Evolutionary conservation across 2,797 vertebrate genomes (phyloP).

Genomic region (Phalanger gymnotis): DNA sequence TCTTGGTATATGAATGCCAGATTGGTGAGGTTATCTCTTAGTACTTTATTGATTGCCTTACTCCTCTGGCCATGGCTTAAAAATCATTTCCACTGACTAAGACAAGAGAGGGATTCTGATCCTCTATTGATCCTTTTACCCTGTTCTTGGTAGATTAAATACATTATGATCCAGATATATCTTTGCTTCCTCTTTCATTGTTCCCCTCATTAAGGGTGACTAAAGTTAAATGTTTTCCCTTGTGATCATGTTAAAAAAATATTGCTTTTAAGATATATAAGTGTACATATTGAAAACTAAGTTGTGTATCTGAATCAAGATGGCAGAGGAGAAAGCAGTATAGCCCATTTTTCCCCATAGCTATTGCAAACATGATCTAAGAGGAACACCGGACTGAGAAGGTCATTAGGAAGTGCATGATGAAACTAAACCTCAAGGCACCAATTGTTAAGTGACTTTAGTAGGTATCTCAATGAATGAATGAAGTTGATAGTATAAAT

Average conservation of each 20-base stretch:
- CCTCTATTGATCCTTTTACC: background rate
- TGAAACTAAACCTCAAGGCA: background rate
- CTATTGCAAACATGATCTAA: background rate
- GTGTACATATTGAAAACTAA: background rate
- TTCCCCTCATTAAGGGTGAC: background rate
- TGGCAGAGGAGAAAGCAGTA: background rate
- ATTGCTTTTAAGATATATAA: background rate
- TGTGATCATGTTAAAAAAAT: background rate
- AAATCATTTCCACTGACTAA: background rate
- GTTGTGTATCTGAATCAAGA: background rate
- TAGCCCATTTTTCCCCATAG: background rate
- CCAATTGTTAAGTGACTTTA: background rate
- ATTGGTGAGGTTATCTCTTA: background rate
- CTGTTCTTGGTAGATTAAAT: background rate
- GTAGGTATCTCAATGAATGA: background rate
- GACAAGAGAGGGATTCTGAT: background rate
- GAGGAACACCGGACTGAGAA: background rate
- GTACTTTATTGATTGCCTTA: background rate
- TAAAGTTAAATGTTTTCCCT: background rate
- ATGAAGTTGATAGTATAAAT: background rate
- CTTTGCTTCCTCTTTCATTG: background rate
- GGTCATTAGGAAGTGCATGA: background rate
- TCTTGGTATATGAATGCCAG: background rate
- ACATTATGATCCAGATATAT: background rate
- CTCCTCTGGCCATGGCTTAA: background rate